phyloP scores from a whole-genome alignment of 2,888 invertebrate genomes.

The Cyclophora punctaria region DNA sequence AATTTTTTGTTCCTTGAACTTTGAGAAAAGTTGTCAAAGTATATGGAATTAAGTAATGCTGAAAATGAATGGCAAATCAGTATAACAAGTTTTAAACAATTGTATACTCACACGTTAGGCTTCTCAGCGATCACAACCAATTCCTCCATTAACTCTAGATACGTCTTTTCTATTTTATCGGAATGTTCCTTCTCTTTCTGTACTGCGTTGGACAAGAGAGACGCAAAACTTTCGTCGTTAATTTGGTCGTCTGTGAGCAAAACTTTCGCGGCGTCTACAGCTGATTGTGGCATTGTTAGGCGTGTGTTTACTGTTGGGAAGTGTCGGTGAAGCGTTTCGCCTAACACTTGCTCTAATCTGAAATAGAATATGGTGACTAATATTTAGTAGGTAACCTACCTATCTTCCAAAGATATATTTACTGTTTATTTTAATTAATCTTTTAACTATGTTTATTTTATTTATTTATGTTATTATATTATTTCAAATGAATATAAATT shows the following conservation, averaged over 20 bases:
- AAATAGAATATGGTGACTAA: conserved; percentile 3
- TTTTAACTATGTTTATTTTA: no score
- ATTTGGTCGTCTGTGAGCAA: conserved; percentile 58
- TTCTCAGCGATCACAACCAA: conserved; percentile 66
- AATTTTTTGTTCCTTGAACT: no score
- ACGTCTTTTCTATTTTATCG: conserved; percentile 61
- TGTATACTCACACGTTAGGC: conserved; percentile 49
- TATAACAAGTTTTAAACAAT: no score
- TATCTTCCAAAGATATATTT: conserved; percentile 31
- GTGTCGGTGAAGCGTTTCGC: conserved; percentile 72
- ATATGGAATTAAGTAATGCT: no score
- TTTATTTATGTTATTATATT: no score
- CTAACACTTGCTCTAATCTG: conserved; percentile 73
- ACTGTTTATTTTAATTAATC: no score
- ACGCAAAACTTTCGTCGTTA: conserved; percentile 31
- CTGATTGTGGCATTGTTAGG: conserved; percentile 67
- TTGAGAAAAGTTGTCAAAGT: no score
- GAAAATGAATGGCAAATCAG: no score
- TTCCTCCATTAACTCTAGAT: conserved; percentile 72
- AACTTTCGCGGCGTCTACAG: conserved; percentile 61
- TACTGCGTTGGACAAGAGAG: conserved; percentile 37
- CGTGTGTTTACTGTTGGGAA: conserved; percentile 79
- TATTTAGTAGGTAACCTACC: conserved; percentile 32
- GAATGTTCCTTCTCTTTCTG: conserved; percentile 51
- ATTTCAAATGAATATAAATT: no score